Conservation (phyloP, 2,888 invertebrate genomes). For the Plutella xylostella region DNA sequence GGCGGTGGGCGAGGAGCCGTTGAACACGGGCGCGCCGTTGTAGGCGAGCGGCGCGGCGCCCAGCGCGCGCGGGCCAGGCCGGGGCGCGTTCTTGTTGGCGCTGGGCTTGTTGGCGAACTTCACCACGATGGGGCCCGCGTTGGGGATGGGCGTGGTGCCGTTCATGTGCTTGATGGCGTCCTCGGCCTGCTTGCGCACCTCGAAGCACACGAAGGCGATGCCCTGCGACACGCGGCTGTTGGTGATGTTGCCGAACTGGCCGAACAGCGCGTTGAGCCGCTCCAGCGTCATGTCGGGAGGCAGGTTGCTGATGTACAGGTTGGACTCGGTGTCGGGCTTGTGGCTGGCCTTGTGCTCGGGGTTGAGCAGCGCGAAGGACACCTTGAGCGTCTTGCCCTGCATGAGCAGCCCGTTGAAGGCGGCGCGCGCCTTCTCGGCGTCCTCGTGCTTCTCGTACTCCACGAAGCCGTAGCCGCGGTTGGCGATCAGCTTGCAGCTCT, state of each 20-base stretch:
- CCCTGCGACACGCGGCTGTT: conserved; percentile 65
- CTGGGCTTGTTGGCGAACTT: conserved; percentile 65
- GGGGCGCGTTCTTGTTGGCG: conserved; percentile 49
- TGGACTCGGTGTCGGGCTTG: conserved; percentile 63
- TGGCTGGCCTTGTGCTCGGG: conserved; percentile 64
- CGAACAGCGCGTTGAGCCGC: conserved; percentile 54
- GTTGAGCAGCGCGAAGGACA: conserved; percentile 64
- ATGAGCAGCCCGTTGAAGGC: conserved; percentile 66
- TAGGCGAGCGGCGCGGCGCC: conserved; percentile 42
- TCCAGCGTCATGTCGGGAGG: conserved; percentile 66
- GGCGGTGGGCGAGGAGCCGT: conserved; percentile 41
- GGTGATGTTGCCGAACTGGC: conserved; percentile 56
- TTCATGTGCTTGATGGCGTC: conserved; percentile 59
- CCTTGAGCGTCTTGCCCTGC: conserved; percentile 66
- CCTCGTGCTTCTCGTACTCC: conserved; percentile 64
- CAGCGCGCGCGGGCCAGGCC: conserved; percentile 43
- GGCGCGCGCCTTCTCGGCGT: conserved; percentile 64
- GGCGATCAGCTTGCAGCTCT: conserved; percentile 63
- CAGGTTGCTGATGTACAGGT: conserved; percentile 64
- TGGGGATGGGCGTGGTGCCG: conserved; percentile 54
- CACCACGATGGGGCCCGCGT: conserved; percentile 55
- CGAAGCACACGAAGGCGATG: conserved; percentile 64
- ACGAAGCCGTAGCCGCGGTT: conserved; percentile 66
- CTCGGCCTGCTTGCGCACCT: conserved; percentile 55
- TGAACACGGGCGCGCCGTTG: conserved; percentile 54